phyloP scores from a whole-genome alignment of 2,113 vertebrate species.

The Malurus cyaneus region DNA sequence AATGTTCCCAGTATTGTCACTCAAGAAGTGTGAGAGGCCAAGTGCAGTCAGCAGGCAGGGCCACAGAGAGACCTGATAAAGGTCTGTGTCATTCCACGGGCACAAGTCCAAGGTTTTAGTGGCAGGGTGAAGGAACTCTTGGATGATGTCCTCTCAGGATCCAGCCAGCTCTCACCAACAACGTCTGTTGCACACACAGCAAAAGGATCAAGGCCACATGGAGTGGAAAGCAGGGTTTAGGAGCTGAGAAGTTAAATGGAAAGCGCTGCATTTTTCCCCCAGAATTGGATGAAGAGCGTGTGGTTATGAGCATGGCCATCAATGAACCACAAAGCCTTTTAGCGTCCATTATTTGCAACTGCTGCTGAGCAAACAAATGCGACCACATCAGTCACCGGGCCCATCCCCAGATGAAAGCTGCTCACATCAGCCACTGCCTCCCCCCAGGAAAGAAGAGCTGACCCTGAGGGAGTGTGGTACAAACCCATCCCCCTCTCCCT shows the following conservation, averaged over 20 bases:
- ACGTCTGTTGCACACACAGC: neutral
- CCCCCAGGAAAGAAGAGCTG: slow-evolving; percentile 51
- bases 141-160: neutral
- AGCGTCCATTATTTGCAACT: slow-evolving; percentile 79
- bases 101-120: neutral
- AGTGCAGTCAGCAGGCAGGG: neutral
- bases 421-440: slow-evolving; percentile 40
- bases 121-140: neutral
- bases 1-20: neutral
- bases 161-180: neutral
- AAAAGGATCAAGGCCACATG: neutral
- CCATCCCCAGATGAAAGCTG: slow-evolving; percentile 58
- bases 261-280: slow-evolving; percentile 42
- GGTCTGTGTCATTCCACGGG: fast-evolving
- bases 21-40: neutral
- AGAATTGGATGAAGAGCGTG: slow-evolving; percentile 69
- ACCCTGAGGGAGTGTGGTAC: neutral
- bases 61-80: neutral
- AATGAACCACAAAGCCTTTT: slow-evolving; percentile 84
- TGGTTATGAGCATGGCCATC: slow-evolving; percentile 71
- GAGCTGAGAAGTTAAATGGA: slow-evolving; percentile 41
- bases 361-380: slow-evolving; percentile 78
- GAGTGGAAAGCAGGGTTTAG: slow-evolving; percentile 41
- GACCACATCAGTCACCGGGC: slow-evolving; percentile 62
- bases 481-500: slow-evolving; percentile 13